Evolutionary conservation across 2,113 vertebrate species (phyloP).

Genomic region (Raphicerus campestris): DNA sequence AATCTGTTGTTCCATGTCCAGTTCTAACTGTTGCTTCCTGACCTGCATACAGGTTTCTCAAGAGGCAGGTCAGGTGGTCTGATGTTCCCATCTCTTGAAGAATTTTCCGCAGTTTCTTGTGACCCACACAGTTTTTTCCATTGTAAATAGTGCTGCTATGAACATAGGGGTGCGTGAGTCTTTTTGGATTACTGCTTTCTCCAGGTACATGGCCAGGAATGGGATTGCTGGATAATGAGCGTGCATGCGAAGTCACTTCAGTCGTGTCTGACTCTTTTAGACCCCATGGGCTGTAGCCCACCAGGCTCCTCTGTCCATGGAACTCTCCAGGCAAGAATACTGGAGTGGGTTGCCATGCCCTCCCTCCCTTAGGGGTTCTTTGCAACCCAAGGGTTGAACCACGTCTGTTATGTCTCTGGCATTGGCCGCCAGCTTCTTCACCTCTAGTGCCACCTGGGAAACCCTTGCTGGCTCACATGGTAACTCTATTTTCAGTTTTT

Average conservation of each 20-base stretch:
- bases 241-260: background rate
- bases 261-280: fast-evolving
- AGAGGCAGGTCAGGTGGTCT: no score
- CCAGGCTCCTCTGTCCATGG: background rate
- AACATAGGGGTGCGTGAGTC: background rate
- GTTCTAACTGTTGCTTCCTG: no score
- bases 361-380: background rate
- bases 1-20: no score
- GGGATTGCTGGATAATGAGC: background rate
- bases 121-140: no score
- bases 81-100: no score
- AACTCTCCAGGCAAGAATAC: background rate
- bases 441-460: background rate
- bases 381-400: background rate
- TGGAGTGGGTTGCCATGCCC: background rate
- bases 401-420: fast-evolving
- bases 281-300: background rate
- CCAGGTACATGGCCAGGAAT: background rate
- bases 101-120: no score
- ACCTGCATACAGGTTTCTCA: no score
- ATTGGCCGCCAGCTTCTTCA: background rate
- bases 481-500: background rate
- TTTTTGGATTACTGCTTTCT: background rate
- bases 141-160: background rate
- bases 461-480: background rate